These are phyloP conservation scores for Strigamia crassipes DNA, from an alignment of 2,888 invertebrate genomes.

Conservation along the genomic window DNA sequence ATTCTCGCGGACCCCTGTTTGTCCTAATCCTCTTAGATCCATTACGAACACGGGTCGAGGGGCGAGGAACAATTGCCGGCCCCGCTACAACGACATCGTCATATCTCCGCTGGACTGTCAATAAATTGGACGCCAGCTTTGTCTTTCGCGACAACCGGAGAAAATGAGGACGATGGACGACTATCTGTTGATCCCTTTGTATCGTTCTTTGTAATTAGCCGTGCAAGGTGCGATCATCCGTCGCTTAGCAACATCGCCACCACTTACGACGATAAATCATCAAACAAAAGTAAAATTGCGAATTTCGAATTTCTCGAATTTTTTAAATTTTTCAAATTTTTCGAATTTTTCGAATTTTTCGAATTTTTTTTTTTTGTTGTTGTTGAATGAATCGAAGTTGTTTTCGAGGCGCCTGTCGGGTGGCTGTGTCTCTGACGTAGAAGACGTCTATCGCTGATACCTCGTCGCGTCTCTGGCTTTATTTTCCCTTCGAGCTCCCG, in stretches of 20 bases:
- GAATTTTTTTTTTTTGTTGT: too few relatives aligned
- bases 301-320: too few relatives aligned
- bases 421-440: background rate
- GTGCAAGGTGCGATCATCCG: background rate
- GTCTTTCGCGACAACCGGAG: background rate
- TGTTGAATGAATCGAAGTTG: too few relatives aligned
- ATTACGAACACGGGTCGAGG: conserved; percentile 16
- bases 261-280: background rate
- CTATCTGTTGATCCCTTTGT: background rate
- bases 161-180: background rate
- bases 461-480: background rate
- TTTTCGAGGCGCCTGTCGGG: conserved; percentile 19
- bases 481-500: conserved; percentile 1
- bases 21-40: conserved; percentile 21
- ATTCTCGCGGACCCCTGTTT: conserved; percentile 13
- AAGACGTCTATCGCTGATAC: background rate
- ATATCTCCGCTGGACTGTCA: conserved; percentile 7
- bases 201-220: conserved; percentile 16
- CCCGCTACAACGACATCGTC: background rate
- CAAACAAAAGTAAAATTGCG: too few relatives aligned
- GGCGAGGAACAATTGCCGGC: conserved; percentile 5
- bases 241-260: background rate
- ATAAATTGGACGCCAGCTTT: background rate
- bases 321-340: too few relatives aligned
- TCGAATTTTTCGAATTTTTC: too few relatives aligned